Conservation (phyloP, 2,113 vertebrate genomes). For the Genyomyrus donnyi region DNA sequence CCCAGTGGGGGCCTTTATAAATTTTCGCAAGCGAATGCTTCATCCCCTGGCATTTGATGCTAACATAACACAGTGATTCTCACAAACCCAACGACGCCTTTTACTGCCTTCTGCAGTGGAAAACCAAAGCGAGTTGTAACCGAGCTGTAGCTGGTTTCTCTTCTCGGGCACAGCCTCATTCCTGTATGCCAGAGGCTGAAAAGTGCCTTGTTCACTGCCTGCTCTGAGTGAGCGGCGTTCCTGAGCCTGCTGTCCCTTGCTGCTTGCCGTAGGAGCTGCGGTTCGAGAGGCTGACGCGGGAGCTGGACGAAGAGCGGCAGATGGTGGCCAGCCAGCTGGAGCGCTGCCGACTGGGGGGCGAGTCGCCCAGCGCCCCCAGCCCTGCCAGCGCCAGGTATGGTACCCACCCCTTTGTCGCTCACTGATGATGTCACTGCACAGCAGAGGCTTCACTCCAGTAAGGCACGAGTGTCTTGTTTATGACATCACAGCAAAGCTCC, state of each 20-base stretch:
- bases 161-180: background rate
- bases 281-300: slow-evolving; percentile 95
- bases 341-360: slow-evolving; percentile 95
- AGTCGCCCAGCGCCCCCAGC: slow-evolving; percentile 85
- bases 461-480: background rate
- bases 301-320: slow-evolving; percentile 97
- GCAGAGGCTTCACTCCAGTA: background rate
- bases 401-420: too few relatives aligned
- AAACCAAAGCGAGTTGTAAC: too few relatives aligned
- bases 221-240: background rate
- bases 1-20: too few relatives aligned
- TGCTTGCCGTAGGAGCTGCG: slow-evolving; percentile 83
- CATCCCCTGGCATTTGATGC: background rate
- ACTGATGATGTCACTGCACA: background rate
- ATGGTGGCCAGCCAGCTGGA: slow-evolving; percentile 98
- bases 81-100: background rate
- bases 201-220: slow-evolving; percentile 15
- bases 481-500: background rate
- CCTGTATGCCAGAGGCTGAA: background rate
- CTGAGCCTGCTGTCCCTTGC: slow-evolving; percentile 29
- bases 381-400: slow-evolving; percentile 91
- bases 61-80: too few relatives aligned
- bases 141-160: background rate
- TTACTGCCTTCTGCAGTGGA: too few relatives aligned
- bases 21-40: background rate